Base-by-base conservation (phyloP, 2,888 invertebrate species). In the Ecliptopera silaceata region DNA sequence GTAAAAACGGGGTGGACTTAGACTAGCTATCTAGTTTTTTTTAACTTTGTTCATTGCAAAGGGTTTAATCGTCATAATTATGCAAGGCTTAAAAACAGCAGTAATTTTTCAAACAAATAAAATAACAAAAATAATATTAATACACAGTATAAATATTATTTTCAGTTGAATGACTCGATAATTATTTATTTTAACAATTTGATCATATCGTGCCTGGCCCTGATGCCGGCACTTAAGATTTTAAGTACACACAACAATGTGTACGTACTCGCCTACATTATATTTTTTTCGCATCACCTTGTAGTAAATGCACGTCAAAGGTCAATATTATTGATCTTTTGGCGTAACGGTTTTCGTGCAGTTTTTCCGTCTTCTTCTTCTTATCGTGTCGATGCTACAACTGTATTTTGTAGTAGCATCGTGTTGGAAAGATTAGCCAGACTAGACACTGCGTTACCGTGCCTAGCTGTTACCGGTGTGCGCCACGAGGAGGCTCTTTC, bases 271-370 rank as follows among this genome's bases (percentile, higher is more conserved):
- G 57, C 57, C 13, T 18, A 56, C 57, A 53, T 44, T 17, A 31
- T 44, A 11, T 18, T 15, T 17, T 70, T 67, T 77, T 74, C 63
- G 57, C 67, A 71, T 72, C 63, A 72, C 77, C 76, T 80, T 79
- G 74, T 66, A 46, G 46, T 64, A 68, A 26, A 26, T 26, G 26
- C 26, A 5, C 6, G 26, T 26, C n/a, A 26, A 77, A 72, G 74
- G 74, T 74, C 72, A 68, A 65, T 61, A 55, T 62, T 65, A 67
- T 68, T 70, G 50, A 67, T 61, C 59, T 56, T 51, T 42, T 39
- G 26, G 10, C 1, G 6, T 17, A 56, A 56, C 52, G 29, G 34
- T 51, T 56, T 52, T 31, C n/a, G n/a, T n/a, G n/a, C n/a, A n/a
- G n/a, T n/a, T n/a, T n/a, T n/a, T n/a, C n/a, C n/a, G n/a, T n/a